Base-by-base conservation (phyloP, 2,888 invertebrate genomes). In the Cephus pulcher region DNA sequence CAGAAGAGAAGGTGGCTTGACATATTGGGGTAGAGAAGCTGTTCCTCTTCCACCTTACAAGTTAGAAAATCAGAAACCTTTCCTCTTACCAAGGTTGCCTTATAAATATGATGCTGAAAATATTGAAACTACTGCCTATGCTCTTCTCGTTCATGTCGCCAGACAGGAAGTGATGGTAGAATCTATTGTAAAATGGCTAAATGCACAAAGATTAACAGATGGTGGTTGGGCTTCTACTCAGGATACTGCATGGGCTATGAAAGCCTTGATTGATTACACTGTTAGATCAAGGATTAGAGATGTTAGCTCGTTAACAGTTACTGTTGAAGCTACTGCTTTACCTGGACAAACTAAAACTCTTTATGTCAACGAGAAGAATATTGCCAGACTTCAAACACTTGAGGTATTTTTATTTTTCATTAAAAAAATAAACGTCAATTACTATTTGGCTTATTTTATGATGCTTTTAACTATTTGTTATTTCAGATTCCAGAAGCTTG, bases 51-150 rank as follows among this genome's bases (percentile, higher is more conserved):
- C 97, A 0, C 97, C 97, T 0, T 95, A 94, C 84, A 97, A 97
- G 92, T 93, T 96, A 87, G 98, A 98, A 92, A 98, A 98, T 92
- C 97, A 98, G 89, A 96, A 97, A 89, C 97, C 97, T 11, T 98
- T 97, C 94, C 93, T 97, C 0, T 92, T 98, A 80, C 98, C 98
- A 0, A 95, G 98, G 0, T 92, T 97, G 79, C 97, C 98, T 0
- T 97, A 98, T 91, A 95, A 95, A 85, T 97, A 95, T 90, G 99
- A 99, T 92, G 95, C 97, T 0, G 95, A 96, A 89, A 98, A 98
- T 90, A 96, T 98, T 74, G 98, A 98, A 88, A 95, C 98, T 0
- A 99, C 98, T 0, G 96, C 98, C 0, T 98, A 98, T 90, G 98
- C 97, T 0, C 92, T 99, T 75, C 93, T 99, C 86, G 96, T 97